Evolutionary conservation across 2,113 vertebrate species (phyloP).

Genomic region (Leptodactylus fuscus): DNA sequence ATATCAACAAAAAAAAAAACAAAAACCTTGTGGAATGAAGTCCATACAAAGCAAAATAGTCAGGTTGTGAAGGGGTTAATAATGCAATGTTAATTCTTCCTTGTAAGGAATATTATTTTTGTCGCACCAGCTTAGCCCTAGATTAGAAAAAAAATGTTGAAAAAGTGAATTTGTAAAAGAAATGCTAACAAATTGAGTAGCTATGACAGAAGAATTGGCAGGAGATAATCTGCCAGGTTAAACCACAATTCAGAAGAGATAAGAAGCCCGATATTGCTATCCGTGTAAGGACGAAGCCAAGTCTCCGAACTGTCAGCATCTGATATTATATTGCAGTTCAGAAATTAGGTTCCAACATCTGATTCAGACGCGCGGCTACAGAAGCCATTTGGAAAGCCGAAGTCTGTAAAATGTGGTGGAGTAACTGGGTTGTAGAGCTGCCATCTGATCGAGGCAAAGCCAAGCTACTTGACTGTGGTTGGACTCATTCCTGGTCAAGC

Average conservation of each 20-base stretch:
- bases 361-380: neutral
- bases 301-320: neutral
- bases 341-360: neutral
- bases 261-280: neutral
- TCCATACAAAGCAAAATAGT: too few species aligned
- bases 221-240: neutral
- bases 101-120: too few species aligned
- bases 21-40: too few species aligned
- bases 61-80: too few species aligned
- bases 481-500: constrained; percentile 21
- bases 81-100: too few species aligned
- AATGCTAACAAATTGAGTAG: neutral
- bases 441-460: constrained; percentile 30
- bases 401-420: constrained; percentile 22
- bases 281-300: neutral
- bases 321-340: constrained; percentile 14
- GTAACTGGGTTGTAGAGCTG: constrained; percentile 2
- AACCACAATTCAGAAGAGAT: neutral
- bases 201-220: neutral
- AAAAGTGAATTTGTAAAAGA: neutral
- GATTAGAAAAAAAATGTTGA: neutral
- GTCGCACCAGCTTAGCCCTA: too few species aligned
- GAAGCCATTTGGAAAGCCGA: constrained; percentile 35
- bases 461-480: constrained; percentile 35
- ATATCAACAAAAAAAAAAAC: too few species aligned